Percentiles rank a stretch among this genome's conserved stretches.
Evolutionary conservation across 1,140 invertebrate genomes (phyloP).

Genomic region (Drosophila serrata): DNA sequence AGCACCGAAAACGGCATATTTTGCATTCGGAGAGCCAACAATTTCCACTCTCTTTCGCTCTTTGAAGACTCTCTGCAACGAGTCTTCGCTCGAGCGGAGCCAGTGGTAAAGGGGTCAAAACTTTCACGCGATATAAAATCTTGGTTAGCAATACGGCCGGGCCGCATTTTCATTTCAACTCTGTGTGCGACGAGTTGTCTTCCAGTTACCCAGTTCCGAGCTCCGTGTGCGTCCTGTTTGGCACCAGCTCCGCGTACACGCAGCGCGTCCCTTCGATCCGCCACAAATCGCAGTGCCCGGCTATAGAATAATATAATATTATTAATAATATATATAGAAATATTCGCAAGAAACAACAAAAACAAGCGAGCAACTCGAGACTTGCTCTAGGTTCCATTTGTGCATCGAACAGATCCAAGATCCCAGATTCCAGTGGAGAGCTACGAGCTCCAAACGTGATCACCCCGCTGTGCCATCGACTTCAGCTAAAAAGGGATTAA

Average conservation of each 20-base stretch:
- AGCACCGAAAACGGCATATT: constrained; percentile 73
- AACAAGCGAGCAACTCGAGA: constrained; percentile 48
- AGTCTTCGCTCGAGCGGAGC: constrained; percentile 59
- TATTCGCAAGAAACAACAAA: constrained; percentile 34
- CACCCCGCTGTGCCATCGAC: constrained; percentile 63
- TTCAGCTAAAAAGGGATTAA: constrained; percentile 60
- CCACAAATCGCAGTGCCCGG: constrained; percentile 23
- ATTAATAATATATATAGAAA: constrained; percentile 1
- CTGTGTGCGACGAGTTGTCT: constrained; percentile 75
- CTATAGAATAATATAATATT: constrained; percentile 5
- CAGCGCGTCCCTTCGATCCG: constrained; percentile 36
- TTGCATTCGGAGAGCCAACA: constrained; percentile 57
- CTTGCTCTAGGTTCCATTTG: constrained; percentile 60
- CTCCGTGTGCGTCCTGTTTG: constrained; percentile 50
- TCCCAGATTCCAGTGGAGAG: constrained; percentile 20
- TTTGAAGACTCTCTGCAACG: constrained; percentile 27
- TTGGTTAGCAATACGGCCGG: constrained; percentile 74
- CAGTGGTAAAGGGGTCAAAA: constrained; percentile 84
- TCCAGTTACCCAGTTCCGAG: constrained; percentile 12
- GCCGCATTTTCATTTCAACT: constrained; percentile 84
- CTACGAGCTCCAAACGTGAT: constrained; percentile 28
- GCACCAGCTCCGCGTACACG: constrained; percentile 33
- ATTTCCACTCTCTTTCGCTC: constrained; percentile 31
- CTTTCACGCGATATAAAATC: constrained; percentile 85
- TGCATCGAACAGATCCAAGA: constrained; percentile 60